These are phyloP conservation scores for Biston stratarius DNA, from an alignment of 2,888 invertebrate genomes.

Conservation along the genomic window DNA sequence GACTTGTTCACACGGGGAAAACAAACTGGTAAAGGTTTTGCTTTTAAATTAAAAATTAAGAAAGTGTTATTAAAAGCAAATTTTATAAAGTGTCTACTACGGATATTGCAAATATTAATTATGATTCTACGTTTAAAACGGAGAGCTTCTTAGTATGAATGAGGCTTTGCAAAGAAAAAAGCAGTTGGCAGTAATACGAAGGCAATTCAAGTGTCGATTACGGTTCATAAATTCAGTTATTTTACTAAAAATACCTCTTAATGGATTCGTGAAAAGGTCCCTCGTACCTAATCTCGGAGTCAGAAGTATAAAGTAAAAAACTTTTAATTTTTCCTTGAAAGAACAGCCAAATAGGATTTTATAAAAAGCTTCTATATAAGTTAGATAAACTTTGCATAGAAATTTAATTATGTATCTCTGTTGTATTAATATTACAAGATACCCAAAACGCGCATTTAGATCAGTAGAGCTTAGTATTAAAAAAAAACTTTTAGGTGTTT, in stretches of 20 bases:
- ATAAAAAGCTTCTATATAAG: conserved; percentile 26
- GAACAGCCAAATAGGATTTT: conserved; percentile 37
- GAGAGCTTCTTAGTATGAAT: conserved; percentile 31
- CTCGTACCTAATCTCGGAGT: conserved; percentile 48
- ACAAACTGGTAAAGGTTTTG: too few relatives aligned
- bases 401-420: too few relatives aligned
- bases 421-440: too few relatives aligned
- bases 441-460: too few relatives aligned
- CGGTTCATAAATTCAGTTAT: conserved; percentile 50
- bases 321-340: conserved; percentile 47
- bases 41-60: too few relatives aligned
- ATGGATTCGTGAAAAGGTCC: conserved; percentile 47
- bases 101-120: background rate
- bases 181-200: conserved; percentile 42
- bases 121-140: background rate
- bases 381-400: background rate
- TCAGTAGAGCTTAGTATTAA: too few relatives aligned
- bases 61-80: too few relatives aligned
- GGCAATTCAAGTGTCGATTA: conserved; percentile 47
- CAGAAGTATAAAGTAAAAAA: conserved; percentile 46
- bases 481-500: too few relatives aligned
- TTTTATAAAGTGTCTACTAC: too few relatives aligned
- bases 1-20: too few relatives aligned
- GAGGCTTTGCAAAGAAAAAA: conserved; percentile 27
- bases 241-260: conserved; percentile 43